phyloP scores from a whole-genome alignment of 2,888 invertebrate species.

The Drosophila gaucha region DNA sequence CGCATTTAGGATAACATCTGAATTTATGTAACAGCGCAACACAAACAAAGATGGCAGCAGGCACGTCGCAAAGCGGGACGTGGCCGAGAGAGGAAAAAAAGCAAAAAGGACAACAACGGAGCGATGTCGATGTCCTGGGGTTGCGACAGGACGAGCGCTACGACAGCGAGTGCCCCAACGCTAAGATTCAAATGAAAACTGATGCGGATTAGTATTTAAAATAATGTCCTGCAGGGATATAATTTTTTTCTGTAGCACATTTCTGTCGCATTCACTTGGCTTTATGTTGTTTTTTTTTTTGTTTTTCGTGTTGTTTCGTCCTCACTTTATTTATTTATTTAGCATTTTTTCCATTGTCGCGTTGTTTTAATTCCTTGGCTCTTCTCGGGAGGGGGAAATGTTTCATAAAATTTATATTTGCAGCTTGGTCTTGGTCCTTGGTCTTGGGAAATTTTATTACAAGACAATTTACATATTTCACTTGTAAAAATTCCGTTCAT shows the following conservation, averaged over 20 bases:
- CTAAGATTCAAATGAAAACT: conserved; percentile 82
- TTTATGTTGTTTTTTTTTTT: conserved; percentile 44
- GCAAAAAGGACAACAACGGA: not conserved
- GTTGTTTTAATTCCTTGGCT: conserved; percentile 53
- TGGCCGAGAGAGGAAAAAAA: conserved; percentile 12
- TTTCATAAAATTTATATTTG: conserved; percentile 82
- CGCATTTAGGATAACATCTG: conserved; percentile 81
- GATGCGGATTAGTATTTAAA: conserved; percentile 84
- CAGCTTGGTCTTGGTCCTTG: conserved; percentile 41
- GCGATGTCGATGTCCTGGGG: conserved; percentile 58
- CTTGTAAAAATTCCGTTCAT: conserved; percentile 74
- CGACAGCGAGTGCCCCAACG: conserved; percentile 29
- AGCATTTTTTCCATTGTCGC: conserved; percentile 57
- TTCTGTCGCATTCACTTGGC: conserved; percentile 54
- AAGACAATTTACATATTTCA: conserved; percentile 83
- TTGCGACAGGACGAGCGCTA: conserved; percentile 41
- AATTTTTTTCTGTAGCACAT: conserved; percentile 68
- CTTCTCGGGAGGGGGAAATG: conserved; percentile 56
- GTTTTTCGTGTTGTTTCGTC: conserved; percentile 29
- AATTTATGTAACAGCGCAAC: conserved; percentile 77
- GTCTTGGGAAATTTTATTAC: conserved; percentile 78
- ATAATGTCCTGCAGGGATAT: conserved; percentile 84
- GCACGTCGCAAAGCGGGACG: conserved; percentile 57
- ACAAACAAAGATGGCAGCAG: conserved; percentile 72
- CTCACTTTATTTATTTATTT: conserved; percentile 70